Evolutionary conservation across 2,888 invertebrate species (phyloP), one percentile per base, ranked within the genome.

Genomic region (Odiellus spinosus): DNA sequence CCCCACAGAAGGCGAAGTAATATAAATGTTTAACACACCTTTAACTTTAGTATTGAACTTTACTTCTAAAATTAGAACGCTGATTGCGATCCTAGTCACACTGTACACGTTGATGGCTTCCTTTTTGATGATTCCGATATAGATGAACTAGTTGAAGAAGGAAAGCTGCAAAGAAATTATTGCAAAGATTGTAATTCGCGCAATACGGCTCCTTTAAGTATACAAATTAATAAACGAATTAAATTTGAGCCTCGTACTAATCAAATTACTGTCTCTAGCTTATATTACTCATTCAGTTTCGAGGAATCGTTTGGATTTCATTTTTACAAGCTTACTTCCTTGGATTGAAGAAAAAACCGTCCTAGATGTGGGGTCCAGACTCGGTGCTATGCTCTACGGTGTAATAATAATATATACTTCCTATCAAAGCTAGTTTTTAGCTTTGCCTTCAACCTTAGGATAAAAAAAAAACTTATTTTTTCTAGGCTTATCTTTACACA

Each of bases 241-340:
- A 32, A 10, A 14, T 11, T 35, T 14, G 12, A 44, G 35, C 11
- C 42, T 35, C 12, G 35, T 35, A 3, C 14, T 32, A 19, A 36
- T 46, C 53, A n/a, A n/a, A n/a, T n/a, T n/a, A n/a, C n/a, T 50
- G 46, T 38, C 61, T 56, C 54, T 71, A 65, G 76, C 69, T 52
- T 72, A 72, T 48, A 73, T 77, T 54, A 77, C 77, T 33, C 78
- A 79, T 61, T 79, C 79, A n/a, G 70, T 75, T 62, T 76, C 78
- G 33, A 69, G 71, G 50, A 67, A 70, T 56, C 68, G 71, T 46
- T 62, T 78, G 15, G 71, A 73, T 53, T 76, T 73, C 58, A 71
- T 80, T 44, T 81, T 78, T 59, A 72, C 73, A 53, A 71, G 71
- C 15, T 61, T 77, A 36, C 67, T 81, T 38, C 77, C 78, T 35